Evolutionary conservation across 1,140 invertebrate species (phyloP), one percentile per base, ranked within the genome.

Genomic region (Babylonia areolata): DNA sequence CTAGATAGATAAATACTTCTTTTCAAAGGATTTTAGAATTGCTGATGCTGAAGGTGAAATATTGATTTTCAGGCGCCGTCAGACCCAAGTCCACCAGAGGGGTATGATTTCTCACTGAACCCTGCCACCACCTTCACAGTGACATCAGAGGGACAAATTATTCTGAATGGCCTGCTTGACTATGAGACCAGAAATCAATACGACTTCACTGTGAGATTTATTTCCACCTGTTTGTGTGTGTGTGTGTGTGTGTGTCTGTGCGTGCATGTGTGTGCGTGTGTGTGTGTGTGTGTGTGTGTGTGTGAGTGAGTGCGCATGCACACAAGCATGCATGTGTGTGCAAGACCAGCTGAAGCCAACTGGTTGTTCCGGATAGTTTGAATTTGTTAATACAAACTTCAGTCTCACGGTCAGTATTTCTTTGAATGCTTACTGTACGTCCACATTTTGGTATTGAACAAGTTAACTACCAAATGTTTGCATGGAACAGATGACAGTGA

Each of bases 101-200:
- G 54, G 35, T 92, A 87, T 71, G 85, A 80, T 33, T 85, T 84
- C 73, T 78, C 84, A 2, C 73, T 88, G 17, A 69, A n/a, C 28
- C 86, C 87, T 54, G 88, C 85, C 31, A 31, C 40, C 23, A 64
- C 64, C 5, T 92, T 92, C 64, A 17, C 46, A 31, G 87, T 92
- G 15, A 88, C 75, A 33, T 17, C 23, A 11, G 87, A 91, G 69
- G 90, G 90, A 37, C 89, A 86, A 79, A 84, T 92, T 33, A 40
- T 54, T 33, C 79, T 91, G 35, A 77, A 20, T 11, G 75, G 54
- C 20, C 42, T 35, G 17, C 82, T 92, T 11, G 88, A 92, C 69
- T 92, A 88, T 78, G 91, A 92, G 86, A 83, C 80, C 3, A 80
- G 33, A 23, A 37, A 78, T 33, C 17, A 5, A 3, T 82, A 89